These are phyloP conservation scores for Pammene fasciana DNA, from an alignment of 2,888 invertebrate species.

Conservation along the genomic window DNA sequence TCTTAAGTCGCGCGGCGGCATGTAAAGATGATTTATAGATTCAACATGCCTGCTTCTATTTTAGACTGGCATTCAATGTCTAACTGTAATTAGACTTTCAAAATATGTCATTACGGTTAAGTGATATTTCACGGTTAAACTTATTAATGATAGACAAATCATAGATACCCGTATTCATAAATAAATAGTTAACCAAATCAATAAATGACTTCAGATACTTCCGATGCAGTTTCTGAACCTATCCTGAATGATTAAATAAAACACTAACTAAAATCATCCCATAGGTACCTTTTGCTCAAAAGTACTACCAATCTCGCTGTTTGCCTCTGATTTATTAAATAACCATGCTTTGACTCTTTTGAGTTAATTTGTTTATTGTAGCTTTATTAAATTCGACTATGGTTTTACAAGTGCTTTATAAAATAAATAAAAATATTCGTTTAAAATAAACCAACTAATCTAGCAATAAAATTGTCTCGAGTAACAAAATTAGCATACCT, in stretches of 20 bases:
- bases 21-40: constrained; percentile 63
- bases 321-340: too few species aligned
- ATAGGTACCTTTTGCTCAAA: too few species aligned
- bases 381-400: too few species aligned
- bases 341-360: too few species aligned
- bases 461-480: not conserved
- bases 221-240: too few species aligned
- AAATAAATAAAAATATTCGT: not conserved
- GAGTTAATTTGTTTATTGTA: too few species aligned
- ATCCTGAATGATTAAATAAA: too few species aligned
- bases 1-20: constrained; percentile 52
- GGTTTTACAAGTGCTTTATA: too few species aligned
- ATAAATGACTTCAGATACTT: not conserved
- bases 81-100: constrained; percentile 19
- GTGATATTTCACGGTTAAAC: constrained; percentile 21
- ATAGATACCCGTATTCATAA: not conserved
- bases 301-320: too few species aligned
- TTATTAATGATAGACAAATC: constrained; percentile 9
- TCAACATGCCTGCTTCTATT: constrained; percentile 57
- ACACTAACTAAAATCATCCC: too few species aligned
- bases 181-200: not conserved
- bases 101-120: constrained; percentile 26
- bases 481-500: constrained; percentile 17
- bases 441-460: constrained; percentile 3
- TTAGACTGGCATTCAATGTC: constrained; percentile 42